phyloP scores from a whole-genome alignment of 1,140 invertebrate genomes.

The Lethrus apterus region DNA sequence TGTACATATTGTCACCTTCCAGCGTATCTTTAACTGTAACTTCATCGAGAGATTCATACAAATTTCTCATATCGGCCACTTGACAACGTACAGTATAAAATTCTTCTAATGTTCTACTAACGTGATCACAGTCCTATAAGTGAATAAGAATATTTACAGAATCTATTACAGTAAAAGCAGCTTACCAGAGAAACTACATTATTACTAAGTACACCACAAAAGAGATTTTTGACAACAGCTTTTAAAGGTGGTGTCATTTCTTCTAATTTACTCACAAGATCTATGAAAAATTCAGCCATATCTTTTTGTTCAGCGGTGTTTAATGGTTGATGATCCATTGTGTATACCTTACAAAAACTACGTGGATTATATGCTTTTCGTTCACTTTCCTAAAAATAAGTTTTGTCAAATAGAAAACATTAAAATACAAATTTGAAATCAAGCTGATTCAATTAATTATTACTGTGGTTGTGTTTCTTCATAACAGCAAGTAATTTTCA shows the following conservation, averaged over 20 bases:
- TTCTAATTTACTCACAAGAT: slow-evolving; percentile 90
- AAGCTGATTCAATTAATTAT: slow-evolving; percentile 6
- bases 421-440: slow-evolving; percentile 21
- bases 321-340: slow-evolving; percentile 91
- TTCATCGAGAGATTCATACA: slow-evolving; percentile 91
- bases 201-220: slow-evolving; percentile 88
- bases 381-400: slow-evolving; percentile 79
- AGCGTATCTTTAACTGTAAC: slow-evolving; percentile 93
- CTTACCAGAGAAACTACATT: slow-evolving; percentile 83
- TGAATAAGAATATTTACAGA: not conserved
- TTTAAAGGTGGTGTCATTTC: slow-evolving; percentile 92
- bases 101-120: slow-evolving; percentile 87
- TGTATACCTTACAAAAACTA: slow-evolving; percentile 93
- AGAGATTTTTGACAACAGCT: slow-evolving; percentile 81
- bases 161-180: slow-evolving; percentile 14
- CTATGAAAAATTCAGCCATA: slow-evolving; percentile 97
- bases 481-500: no score
- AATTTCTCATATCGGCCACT: slow-evolving; percentile 91
- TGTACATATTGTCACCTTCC: slow-evolving; percentile 97
- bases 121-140: slow-evolving; percentile 81
- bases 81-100: slow-evolving; percentile 94
- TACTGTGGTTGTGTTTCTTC: no score
- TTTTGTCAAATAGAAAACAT: no score
- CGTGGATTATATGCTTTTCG: slow-evolving; percentile 91
- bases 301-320: slow-evolving; percentile 97